Conservation (phyloP, 2,888 invertebrate genomes). For the Agrenia bidenticulata region DNA sequence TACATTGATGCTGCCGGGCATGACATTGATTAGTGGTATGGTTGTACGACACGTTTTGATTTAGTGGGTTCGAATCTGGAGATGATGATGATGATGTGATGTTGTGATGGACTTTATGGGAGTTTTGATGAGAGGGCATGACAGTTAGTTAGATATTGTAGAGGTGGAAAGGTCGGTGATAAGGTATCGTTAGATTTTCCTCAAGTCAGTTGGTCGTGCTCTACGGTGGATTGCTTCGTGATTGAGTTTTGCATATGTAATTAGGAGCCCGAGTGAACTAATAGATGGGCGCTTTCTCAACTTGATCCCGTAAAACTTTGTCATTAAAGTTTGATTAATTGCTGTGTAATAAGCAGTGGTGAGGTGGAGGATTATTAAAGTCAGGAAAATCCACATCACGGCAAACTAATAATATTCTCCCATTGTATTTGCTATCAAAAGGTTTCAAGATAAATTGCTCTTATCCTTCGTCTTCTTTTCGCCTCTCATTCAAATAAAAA, state of each 20-base stretch:
- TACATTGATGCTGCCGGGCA: conserved; percentile 26
- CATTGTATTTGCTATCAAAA: conserved; percentile 10
- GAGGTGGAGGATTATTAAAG: not conserved
- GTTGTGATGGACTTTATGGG: conserved; percentile 20
- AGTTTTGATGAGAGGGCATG: conserved; percentile 3
- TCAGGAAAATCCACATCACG: conserved; percentile 1
- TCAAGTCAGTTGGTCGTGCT: conserved; percentile 34
- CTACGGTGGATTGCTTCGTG: conserved; percentile 44
- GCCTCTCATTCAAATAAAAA: conserved; percentile 16
- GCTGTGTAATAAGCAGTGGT: conserved; percentile 38
- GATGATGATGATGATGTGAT: not conserved
- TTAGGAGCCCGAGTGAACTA: conserved; percentile 46
- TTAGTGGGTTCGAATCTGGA: conserved; percentile 17
- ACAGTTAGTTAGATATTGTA: not conserved
- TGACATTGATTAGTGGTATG: conserved; percentile 32
- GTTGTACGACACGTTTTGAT: conserved; percentile 42
- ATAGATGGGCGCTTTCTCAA: conserved; percentile 36
- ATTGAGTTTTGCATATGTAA: conserved; percentile 51
- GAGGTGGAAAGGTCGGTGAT: conserved; percentile 33
- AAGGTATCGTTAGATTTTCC: conserved; percentile 29
- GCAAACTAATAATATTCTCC: conserved; percentile 14
- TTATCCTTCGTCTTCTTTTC: conserved; percentile 32
- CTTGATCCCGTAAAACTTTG: conserved; percentile 42
- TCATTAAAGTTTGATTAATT: conserved; percentile 52
- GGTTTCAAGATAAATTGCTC: conserved; percentile 45